A percentile compares a stretch with the other conserved stretches of the same genome.
These are phyloP conservation scores for Psittacula derbiana DNA, from an alignment of 2,797 vertebrate genomes.

Conservation along the genomic window DNA sequence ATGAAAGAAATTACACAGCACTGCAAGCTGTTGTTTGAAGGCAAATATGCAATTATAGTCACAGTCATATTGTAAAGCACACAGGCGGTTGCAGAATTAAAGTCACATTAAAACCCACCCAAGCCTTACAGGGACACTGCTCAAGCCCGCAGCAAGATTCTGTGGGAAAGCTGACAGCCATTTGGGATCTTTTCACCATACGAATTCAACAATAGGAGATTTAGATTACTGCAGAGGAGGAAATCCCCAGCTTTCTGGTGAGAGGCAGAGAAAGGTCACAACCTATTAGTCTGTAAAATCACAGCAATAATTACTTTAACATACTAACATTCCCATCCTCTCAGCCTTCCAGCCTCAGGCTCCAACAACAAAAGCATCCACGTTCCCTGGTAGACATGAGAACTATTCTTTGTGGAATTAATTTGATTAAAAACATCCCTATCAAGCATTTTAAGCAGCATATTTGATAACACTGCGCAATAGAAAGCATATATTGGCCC, in stretches of 20 bases:
- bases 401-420: neutral
- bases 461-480: neutral
- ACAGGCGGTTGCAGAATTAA: neutral
- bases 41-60: neutral
- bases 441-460: neutral
- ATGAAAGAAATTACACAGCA: neutral
- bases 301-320: conserved; percentile 32
- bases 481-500: neutral
- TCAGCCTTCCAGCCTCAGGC: neutral
- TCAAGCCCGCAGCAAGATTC: neutral
- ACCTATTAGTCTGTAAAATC: conserved; percentile 28
- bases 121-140: neutral
- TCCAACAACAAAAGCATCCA: neutral
- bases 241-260: neutral
- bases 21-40: neutral
- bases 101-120: neutral
- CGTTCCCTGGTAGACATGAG: neutral
- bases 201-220: neutral
- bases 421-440: neutral
- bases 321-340: neutral
- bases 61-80: neutral
- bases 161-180: neutral
- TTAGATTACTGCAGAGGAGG: neutral
- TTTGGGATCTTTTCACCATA: neutral
- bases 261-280: conserved; percentile 7